phyloP scores from a whole-genome alignment of 2,888 invertebrate species.

The Ophonus ardosiacus region DNA sequence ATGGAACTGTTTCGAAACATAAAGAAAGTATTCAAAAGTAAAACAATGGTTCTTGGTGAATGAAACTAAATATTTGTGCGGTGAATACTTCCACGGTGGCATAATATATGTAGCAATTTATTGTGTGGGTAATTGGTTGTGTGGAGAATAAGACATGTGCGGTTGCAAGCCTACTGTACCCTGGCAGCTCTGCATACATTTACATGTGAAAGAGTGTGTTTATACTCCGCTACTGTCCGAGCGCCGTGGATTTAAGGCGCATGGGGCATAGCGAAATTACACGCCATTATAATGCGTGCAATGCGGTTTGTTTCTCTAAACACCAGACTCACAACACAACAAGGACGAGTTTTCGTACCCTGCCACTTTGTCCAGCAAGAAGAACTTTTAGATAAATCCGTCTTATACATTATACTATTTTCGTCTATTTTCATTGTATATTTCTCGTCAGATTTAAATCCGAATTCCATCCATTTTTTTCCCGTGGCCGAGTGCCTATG shows the following conservation, averaged over 20 bases:
- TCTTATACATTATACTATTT: too few species aligned
- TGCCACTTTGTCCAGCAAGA: neutral
- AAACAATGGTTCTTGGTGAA: too few species aligned
- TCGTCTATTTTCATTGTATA: too few species aligned
- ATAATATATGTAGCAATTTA: slow-evolving; percentile 2
- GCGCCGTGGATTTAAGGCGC: slow-evolving; percentile 23
- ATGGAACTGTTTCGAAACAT: too few species aligned
- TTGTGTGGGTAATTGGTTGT: slow-evolving; percentile 24
- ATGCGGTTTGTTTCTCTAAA: slow-evolving; percentile 31
- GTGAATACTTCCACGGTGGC: neutral
- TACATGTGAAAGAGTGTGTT: slow-evolving; percentile 43
- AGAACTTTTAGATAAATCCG: too few species aligned
- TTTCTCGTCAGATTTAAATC: too few species aligned
- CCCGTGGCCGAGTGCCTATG: too few species aligned
- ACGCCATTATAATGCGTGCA: slow-evolving; percentile 29
- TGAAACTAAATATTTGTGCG: too few species aligned
- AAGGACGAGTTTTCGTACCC: neutral
- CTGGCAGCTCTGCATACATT: slow-evolving; percentile 34
- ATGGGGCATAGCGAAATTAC: slow-evolving; percentile 29
- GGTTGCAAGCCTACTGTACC: slow-evolving; percentile 14
- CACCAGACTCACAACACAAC: neutral
- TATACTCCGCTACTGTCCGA: slow-evolving; percentile 16
- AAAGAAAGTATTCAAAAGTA: too few species aligned
- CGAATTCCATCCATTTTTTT: too few species aligned
- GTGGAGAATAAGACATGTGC: slow-evolving; percentile 34